Evolutionary conservation across 2,113 vertebrate species (phyloP).

Genomic region (Thunnus thynnus): DNA sequence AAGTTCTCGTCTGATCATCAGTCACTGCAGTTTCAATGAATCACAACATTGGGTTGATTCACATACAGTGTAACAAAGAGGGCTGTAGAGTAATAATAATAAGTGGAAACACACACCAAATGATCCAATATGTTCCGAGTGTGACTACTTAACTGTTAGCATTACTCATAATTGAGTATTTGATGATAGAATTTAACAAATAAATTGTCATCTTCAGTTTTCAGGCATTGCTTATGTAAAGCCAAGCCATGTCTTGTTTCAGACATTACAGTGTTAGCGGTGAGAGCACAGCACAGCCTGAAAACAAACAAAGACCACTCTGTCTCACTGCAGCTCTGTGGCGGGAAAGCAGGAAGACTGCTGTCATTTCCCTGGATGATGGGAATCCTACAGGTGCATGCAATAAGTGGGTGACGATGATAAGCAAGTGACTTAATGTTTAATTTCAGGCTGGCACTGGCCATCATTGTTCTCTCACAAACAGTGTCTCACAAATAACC

Average conservation of each 20-base stretch:
- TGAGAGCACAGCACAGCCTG: conserved; percentile 22
- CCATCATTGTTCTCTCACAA: conserved; percentile 53
- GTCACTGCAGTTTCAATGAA: background rate
- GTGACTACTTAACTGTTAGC: background rate
- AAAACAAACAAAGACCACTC: conserved; percentile 71
- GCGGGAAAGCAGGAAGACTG: conserved; percentile 67
- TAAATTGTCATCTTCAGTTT: conserved; percentile 34
- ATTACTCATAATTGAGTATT: background rate
- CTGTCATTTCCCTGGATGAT: conserved; percentile 62
- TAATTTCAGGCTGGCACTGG: conserved; percentile 63
- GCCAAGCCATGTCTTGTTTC: conserved; percentile 20
- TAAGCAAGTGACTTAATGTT: conserved; percentile 67
- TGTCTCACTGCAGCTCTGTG: conserved; percentile 60
- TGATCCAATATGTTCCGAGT: background rate
- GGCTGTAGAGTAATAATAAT: background rate
- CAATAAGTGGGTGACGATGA: conserved; percentile 81
- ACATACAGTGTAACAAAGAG: no score
- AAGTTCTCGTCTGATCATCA: background rate
- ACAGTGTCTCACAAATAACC: conserved; percentile 20
- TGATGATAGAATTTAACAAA: conserved; percentile 13
- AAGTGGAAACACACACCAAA: background rate
- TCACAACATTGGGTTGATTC: background rate
- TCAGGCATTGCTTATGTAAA: conserved; percentile 21
- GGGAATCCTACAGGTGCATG: conserved; percentile 76
- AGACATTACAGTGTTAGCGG: conserved; percentile 55